Conservation (phyloP, 2,113 vertebrate genomes). For the Anhinga rufa region DNA sequence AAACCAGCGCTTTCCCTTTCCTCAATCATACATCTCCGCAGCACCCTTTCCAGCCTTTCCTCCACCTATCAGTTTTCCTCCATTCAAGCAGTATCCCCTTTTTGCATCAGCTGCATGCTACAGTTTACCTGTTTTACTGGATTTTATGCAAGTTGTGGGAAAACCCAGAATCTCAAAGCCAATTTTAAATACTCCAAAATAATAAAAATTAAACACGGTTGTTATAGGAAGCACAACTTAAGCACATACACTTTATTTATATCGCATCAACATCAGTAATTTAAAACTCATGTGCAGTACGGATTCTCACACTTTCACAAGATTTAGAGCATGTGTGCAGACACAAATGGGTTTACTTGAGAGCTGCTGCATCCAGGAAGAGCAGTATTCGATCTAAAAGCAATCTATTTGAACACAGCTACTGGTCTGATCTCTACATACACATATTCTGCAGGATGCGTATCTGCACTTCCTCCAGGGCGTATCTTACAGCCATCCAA, state of each 20-base stretch:
- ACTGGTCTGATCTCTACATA: background rate
- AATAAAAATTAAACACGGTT: background rate
- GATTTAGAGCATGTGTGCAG: background rate
- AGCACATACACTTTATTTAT: background rate
- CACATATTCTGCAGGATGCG: background rate
- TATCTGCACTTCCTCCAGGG: background rate
- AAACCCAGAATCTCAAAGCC: background rate
- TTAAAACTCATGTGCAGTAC: background rate
- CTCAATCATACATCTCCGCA: accelerated
- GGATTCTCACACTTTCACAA: background rate
- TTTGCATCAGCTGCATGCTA: background rate
- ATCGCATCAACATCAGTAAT: background rate
- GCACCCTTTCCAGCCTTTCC: background rate
- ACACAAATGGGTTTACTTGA: background rate
- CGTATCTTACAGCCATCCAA: background rate
- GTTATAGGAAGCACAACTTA: background rate
- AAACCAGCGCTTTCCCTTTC: background rate
- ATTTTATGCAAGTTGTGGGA: background rate
- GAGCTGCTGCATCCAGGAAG: background rate
- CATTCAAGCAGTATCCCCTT: background rate
- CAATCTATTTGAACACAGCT: background rate
- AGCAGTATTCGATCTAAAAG: background rate
- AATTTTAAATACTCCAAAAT: background rate
- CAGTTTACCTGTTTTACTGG: background rate
- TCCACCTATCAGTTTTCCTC: background rate